A percentile compares a stretch with the other conserved stretches of the same genome.
Evolutionary conservation across 2,113 vertebrate species (phyloP).

Genomic region (Labeo rohita): DNA sequence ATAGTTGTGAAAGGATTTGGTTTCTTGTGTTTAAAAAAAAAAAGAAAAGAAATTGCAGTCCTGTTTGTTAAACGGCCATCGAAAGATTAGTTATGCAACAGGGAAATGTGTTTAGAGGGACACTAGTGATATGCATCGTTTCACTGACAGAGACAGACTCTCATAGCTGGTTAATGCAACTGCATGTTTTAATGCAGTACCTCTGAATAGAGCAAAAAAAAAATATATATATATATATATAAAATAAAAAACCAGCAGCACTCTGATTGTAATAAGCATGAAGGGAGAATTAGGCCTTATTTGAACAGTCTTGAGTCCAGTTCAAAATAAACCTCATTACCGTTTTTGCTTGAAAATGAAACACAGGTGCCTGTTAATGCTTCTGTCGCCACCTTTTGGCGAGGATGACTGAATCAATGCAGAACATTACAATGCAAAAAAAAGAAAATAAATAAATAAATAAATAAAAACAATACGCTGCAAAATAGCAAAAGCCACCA

Average conservation of each 20-base stretch:
- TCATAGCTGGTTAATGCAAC: neutral
- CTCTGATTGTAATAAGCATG: neutral
- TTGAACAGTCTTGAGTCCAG: conserved; percentile 33
- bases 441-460: conserved; percentile 21
- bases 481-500: conserved; percentile 50
- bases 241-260: neutral
- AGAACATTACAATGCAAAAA: conserved; percentile 50
- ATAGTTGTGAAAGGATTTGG: neutral
- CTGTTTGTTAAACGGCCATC: neutral
- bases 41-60: neutral
- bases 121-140: neutral
- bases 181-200: conserved; percentile 35
- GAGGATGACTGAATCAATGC: conserved; percentile 52
- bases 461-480: conserved; percentile 40
- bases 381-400: conserved; percentile 61
- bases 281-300: neutral
- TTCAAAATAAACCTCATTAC: conserved; percentile 1
- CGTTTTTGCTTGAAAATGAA: conserved; percentile 70
- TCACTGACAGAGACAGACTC: neutral
- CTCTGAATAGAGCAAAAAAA: neutral
- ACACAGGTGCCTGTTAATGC: conserved; percentile 74
- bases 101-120: neutral
- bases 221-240: too few relatives aligned
- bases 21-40: neutral
- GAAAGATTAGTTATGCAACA: neutral